Evolutionary conservation across 1,140 invertebrate species (phyloP).

Genomic region (Caenorhabditis remanei): DNA sequence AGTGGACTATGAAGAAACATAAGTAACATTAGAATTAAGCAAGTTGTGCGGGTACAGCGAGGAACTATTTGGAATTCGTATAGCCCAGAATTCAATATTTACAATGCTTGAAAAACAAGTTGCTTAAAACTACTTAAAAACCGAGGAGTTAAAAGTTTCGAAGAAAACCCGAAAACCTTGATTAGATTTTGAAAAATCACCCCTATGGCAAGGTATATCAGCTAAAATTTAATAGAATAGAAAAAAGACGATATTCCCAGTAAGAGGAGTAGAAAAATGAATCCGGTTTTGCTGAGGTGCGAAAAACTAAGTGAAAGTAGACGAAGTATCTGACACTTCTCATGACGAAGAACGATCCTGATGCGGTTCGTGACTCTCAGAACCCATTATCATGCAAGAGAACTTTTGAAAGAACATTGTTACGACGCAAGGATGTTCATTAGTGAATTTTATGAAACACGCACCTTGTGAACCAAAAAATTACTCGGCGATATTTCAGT

Average conservation of each 20-base stretch:
- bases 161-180: too few relatives aligned
- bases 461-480: slow-evolving; percentile 60
- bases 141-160: too few relatives aligned
- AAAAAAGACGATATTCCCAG: neutral
- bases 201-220: neutral
- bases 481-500: slow-evolving; percentile 55
- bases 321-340: slow-evolving; percentile 23
- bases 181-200: too few relatives aligned
- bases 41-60: too few relatives aligned
- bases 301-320: slow-evolving; percentile 50
- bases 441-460: neutral
- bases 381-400: neutral
- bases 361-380: neutral
- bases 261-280: neutral
- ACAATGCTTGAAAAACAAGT: too few relatives aligned
- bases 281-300: slow-evolving; percentile 27
- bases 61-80: too few relatives aligned
- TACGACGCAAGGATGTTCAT: too few relatives aligned
- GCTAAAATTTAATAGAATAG: neutral
- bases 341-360: neutral
- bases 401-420: neutral
- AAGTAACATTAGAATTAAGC: too few relatives aligned
- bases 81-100: too few relatives aligned
- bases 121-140: too few relatives aligned
- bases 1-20: too few relatives aligned